Evolutionary conservation across 2,888 invertebrate genomes (phyloP), one percentile per base, ranked within the genome.

Genomic region (Microdon myrmicae): DNA sequence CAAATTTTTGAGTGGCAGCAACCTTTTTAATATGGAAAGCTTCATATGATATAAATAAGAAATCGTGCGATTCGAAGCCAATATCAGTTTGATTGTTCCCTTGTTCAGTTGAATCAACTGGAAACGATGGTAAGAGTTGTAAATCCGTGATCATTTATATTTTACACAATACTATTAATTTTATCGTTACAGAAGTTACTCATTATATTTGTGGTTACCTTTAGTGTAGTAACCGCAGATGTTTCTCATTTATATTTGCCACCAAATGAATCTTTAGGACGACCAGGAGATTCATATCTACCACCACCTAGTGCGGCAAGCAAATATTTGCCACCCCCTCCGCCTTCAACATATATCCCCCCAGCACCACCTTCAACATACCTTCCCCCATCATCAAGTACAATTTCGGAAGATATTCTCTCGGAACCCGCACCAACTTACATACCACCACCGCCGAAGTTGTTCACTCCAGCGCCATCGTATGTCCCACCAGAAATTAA

Each of bases 1-100:
- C 28, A 28, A 38, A 23, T 29, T 25, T 22, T 20, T 9, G 31
- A 17, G 28, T 3, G 19, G 22, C 13, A 16, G 20, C 39, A 23
- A 35, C 26, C 32, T 51, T 47, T 47, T 16, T 22, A 16, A 31
- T 43, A 32, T 10, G 26, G 43, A 35, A 48, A 28, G 25, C 23
- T 41, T 16, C 23, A 22, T 19, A 22, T 53, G 26, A 64, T 55
- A 64, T 64, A 64, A 64, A 64, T 58, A 58, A 51, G 64, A 53
- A 58, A 45, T 28, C 32, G 37, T 43, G 23, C 47, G 29, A 34
- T 28, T 6, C 12, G 37, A 26, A 58, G 37, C 58, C 58, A 64
- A 58, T 56, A 53, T 41, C 43, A 28, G 23, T 12, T 64, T 43
- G 51, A 43, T 44, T 43, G 41, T 41, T 58, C 51, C 35, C n/a